Evolutionary conservation across 2,888 invertebrate genomes (phyloP), one percentile per base, ranked within the genome.

Genomic region (Aporophyla nigra): DNA sequence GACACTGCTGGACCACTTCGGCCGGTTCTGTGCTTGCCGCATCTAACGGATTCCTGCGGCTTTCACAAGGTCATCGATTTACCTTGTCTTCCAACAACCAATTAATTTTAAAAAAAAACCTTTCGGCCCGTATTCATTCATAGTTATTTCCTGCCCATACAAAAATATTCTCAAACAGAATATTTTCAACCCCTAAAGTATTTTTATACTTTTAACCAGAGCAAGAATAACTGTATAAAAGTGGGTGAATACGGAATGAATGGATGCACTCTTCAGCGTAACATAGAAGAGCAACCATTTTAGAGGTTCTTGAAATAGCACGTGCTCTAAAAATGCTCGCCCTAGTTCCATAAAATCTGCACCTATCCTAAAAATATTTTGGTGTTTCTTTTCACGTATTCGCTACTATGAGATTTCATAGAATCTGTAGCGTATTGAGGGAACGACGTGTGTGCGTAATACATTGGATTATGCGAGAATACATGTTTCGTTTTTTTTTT

Each of bases 221-320:
- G 24, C 4, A 27, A 74, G 14, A n/a, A 24, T 33, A 24, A 54
- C n/a, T 24, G 33, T 66, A 27, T 10, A 59, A 61, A 74, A 54
- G 5, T 16, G 59, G 7, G 49, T 83, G 58, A 83, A 83, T 65
- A 65, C 21, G 53, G 14, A 69, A 69, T 66, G 21, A 83, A 83
- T 77, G 56, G 4, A 51, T 54, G 54, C 78, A 78, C 54, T 78
- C 63, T n/a, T 69, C 43, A 19, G 46, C 49, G 16, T 49, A 59
- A 83, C 49, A 65, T 78, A 53, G 12, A 59, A 27, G 33, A 59
- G n/a, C n/a, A 78, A 61, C 70, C 27, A 51, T 71, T 79, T 80
- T 84, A 71, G 46, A 68, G 63, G 24, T 54, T 84, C 67, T 72
- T 63, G 46, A 54, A 78, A 83, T 83, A 71, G 71, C 51, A 83